These are phyloP conservation scores for Oxytorus armatus DNA, from an alignment of 2,888 invertebrate species.

Conservation along the genomic window DNA sequence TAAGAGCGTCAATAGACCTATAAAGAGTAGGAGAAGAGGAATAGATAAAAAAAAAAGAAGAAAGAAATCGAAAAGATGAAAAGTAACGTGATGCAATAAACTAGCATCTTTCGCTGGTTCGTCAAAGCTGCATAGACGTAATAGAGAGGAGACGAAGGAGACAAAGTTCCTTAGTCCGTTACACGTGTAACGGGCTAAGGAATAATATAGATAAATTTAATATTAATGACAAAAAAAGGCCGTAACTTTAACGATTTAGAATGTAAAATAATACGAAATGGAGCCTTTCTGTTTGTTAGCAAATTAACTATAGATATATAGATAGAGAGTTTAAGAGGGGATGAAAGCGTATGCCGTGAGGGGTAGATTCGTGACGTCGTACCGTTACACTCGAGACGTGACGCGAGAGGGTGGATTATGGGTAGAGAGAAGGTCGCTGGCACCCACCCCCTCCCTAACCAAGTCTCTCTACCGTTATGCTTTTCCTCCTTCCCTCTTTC, in stretches of 20 bases:
- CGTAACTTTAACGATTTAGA: not conserved
- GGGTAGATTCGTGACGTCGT: conserved; percentile 64
- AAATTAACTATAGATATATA: not conserved
- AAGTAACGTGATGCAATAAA: conserved; percentile 13
- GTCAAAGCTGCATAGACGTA: not conserved
- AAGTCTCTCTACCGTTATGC: not conserved
- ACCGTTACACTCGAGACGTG: conserved; percentile 64
- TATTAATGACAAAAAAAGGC: not conserved
- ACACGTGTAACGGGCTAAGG: not conserved
- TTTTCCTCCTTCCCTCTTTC: not conserved
- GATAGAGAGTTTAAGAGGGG: not conserved
- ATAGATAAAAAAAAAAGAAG: not conserved
- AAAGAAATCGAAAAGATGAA: conserved; percentile 5
- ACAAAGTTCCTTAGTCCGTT: too few relatives aligned
- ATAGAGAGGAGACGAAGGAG: conserved; percentile 17
- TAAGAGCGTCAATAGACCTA: not conserved
- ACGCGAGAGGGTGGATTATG: conserved; percentile 36
- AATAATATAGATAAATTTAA: not conserved
- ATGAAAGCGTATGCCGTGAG: conserved; percentile 24
- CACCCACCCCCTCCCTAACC: conserved; percentile 16
- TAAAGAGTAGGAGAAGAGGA: not conserved
- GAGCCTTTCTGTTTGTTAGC: not conserved
- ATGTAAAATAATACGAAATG: not conserved
- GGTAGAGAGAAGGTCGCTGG: conserved; percentile 56
- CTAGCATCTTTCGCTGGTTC: not conserved